Evolutionary conservation across 1,140 invertebrate genomes (phyloP).

Genomic region (Venturia canescens): DNA sequence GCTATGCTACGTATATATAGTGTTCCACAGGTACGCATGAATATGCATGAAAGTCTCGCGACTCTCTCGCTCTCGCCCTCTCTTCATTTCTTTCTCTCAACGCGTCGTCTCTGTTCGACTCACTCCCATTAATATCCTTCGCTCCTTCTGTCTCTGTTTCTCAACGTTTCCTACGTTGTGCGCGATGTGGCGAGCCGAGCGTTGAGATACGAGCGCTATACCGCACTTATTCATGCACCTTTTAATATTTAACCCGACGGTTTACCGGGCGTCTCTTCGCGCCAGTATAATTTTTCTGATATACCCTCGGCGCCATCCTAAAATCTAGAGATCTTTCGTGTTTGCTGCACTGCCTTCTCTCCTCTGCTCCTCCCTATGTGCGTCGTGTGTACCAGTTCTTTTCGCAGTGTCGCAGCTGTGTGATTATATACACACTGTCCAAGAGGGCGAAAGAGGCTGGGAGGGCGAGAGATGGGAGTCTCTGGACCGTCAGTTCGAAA

Average conservation of each 20-base stretch:
- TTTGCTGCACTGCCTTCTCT: constrained; percentile 9
- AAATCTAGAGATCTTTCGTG: constrained; percentile 47
- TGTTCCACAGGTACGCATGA: constrained; percentile 40
- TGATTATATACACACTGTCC: not conserved
- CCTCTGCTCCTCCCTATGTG: not conserved
- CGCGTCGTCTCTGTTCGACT: constrained; percentile 26
- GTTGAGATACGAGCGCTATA: constrained; percentile 64
- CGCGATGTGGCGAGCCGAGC: constrained; percentile 57
- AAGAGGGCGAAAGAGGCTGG: not conserved
- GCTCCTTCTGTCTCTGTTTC: not conserved
- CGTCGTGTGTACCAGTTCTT: not conserved
- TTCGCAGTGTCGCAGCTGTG: not conserved
- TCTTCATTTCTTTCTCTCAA: not conserved
- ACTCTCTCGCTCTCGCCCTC: not conserved
- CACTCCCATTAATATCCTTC: not conserved
- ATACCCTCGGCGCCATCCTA: constrained; percentile 47
- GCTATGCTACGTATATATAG: constrained; percentile 2
- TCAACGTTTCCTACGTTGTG: constrained; percentile 16
- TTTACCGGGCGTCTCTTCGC: constrained; percentile 64
- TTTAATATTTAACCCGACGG: constrained; percentile 74
- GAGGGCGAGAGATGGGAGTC: not conserved
- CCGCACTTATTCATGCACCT: constrained; percentile 72
- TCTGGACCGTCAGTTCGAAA: not conserved
- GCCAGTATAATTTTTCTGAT: constrained; percentile 64
- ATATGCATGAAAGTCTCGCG: constrained; percentile 55